A percentile compares a stretch with the other conserved stretches of the same genome.
Evolutionary conservation across 2,113 vertebrate genomes (phyloP).

Genomic region (Thalassarche chlororhynchos): DNA sequence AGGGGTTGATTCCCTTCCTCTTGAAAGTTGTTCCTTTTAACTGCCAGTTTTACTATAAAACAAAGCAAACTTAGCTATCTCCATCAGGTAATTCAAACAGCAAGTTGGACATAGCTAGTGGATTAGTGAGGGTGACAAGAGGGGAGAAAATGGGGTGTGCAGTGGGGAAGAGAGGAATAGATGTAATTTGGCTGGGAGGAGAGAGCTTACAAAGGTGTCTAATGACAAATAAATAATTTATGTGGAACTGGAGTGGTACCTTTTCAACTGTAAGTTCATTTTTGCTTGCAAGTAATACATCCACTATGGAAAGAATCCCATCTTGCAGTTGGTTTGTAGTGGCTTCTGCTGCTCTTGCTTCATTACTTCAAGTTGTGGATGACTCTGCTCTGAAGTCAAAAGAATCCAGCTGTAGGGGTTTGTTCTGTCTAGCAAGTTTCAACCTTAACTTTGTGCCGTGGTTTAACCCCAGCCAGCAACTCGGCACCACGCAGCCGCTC

Average conservation of each 20-base stretch:
- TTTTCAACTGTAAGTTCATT: background rate
- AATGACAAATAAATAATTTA: background rate
- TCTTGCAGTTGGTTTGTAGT: background rate
- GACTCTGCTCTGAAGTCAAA: background rate
- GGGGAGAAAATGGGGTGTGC: background rate
- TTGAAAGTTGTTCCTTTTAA: background rate
- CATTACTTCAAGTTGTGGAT: background rate
- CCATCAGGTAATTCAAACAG: background rate
- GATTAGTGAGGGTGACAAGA: background rate
- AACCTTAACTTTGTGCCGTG: background rate
- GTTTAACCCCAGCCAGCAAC: background rate
- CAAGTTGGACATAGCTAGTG: background rate
- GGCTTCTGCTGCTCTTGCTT: background rate
- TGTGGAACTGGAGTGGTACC: background rate
- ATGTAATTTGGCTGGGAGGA: background rate
- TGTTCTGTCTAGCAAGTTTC: background rate
- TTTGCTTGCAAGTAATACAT: background rate
- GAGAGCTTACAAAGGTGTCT: background rate
- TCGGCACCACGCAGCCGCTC: background rate
- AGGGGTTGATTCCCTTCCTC: background rate
- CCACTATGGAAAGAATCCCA: background rate
- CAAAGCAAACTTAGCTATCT: background rate
- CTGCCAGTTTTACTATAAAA: background rate
- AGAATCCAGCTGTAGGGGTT: background rate
- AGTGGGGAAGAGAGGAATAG: background rate